Evolutionary conservation across 1,140 invertebrate species (phyloP).

Genomic region (Drosophila truncata): DNA sequence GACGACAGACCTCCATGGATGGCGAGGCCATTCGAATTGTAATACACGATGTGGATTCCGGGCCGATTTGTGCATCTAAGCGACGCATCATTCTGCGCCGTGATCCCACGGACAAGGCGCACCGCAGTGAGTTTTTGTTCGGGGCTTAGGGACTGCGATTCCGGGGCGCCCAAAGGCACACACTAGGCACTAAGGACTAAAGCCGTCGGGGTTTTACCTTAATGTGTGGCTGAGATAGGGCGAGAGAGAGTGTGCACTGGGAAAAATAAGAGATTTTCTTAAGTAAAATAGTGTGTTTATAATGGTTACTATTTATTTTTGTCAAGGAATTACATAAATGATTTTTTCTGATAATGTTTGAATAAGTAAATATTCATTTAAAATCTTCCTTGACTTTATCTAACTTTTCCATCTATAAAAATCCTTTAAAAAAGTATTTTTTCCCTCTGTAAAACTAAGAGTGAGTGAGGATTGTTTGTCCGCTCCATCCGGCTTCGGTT

Average conservation of each 20-base stretch:
- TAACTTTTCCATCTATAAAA: neutral
- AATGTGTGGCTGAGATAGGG: slow-evolving; percentile 24
- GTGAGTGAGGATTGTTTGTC: slow-evolving; percentile 30
- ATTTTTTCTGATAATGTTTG: neutral
- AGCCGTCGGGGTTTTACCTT: slow-evolving; percentile 22
- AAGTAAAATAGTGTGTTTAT: neutral
- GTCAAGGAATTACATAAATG: neutral
- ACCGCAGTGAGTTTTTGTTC: slow-evolving; percentile 90
- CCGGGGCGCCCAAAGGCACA: slow-evolving; percentile 12
- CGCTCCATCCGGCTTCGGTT: slow-evolving; percentile 46
- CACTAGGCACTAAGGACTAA: slow-evolving; percentile 13
- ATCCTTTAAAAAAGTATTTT: neutral
- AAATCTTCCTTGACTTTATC: too few species aligned
- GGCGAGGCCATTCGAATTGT: slow-evolving; percentile 96
- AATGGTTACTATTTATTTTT: neutral
- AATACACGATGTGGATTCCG: slow-evolving; percentile 95
- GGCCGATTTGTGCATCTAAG: slow-evolving; percentile 89
- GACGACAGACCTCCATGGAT: slow-evolving; percentile 93
- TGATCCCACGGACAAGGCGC: slow-evolving; percentile 93
- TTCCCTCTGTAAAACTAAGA: neutral
- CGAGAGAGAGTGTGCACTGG: slow-evolving; percentile 1
- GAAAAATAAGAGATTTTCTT: neutral
- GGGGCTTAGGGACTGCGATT: slow-evolving; percentile 25
- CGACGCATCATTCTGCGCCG: slow-evolving; percentile 90
- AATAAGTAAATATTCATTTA: neutral